Evolutionary conservation across 2,888 invertebrate species (phyloP).

Genomic region (Peribatodes rhomboidaria): DNA sequence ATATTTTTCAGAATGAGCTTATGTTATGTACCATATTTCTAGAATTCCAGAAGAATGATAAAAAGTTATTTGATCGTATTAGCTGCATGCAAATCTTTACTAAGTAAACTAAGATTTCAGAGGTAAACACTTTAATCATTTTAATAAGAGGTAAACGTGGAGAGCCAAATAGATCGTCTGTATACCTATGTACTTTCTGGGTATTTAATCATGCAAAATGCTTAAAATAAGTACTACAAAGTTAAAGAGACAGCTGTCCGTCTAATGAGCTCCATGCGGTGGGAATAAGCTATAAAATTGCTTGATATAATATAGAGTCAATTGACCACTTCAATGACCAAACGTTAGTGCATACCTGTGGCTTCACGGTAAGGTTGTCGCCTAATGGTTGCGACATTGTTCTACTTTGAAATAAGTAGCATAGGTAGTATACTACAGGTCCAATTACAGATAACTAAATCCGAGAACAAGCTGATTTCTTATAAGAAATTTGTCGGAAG

Average conservation of each 20-base stretch:
- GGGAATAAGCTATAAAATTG: slow-evolving; percentile 33
- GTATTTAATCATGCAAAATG: too few species aligned
- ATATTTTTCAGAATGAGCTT: too few species aligned
- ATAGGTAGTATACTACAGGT: not conserved
- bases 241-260: slow-evolving; percentile 15
- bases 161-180: too few species aligned
- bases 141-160: too few species aligned
- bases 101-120: too few species aligned
- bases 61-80: too few species aligned
- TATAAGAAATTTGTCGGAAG: not conserved
- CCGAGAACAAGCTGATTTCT: not conserved
- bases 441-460: not conserved
- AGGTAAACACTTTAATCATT: too few species aligned
- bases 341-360: slow-evolving; percentile 44
- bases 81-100: too few species aligned
- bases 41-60: too few species aligned
- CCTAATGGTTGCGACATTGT: slow-evolving; percentile 30
- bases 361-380: slow-evolving; percentile 39
- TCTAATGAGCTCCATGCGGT: slow-evolving; percentile 29
- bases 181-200: too few species aligned
- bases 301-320: slow-evolving; percentile 34
- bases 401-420: slow-evolving; percentile 32
- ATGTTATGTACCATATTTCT: too few species aligned
- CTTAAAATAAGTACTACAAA: not conserved
- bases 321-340: slow-evolving; percentile 41